Evolutionary conservation across 2,888 invertebrate genomes (phyloP), one percentile per base, ranked within the genome.

Genomic region (Sphinx pinastri): DNA sequence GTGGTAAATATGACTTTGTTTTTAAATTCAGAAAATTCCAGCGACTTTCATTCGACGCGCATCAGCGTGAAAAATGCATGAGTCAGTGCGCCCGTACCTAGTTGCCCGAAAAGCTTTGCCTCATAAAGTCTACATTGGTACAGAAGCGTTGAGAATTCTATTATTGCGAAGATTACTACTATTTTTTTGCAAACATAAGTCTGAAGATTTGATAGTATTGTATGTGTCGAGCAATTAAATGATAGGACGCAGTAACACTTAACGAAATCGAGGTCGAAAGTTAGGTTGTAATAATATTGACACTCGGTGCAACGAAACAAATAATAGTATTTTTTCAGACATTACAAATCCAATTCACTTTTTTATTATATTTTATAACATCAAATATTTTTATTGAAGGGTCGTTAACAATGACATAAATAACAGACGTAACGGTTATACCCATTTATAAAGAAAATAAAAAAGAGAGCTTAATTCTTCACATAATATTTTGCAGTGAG

Each of bases 61-160:
- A 81, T 82, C 82, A 81, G 81, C 80, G 85, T 89, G 88, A 88
- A 89, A 89, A 88, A 88, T 90, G 85, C 85, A 90, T 84, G 88
- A 89, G 82, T 83, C 84, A 83, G 83, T 85, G 81, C 81, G 77
- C 77, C 79, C 74, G 76, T 72, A 77, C 75, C 76, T 75, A 80
- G 80, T 79, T 77, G 77, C 74, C 73, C 76, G 78, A 76, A 81
- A 84, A 81, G 74, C 75, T 71, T 74, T 70, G 71, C 76, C 72
- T 79, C 80, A 80, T 81, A 81, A 79, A 79, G 74, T 76, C 75
- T 75, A 77, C 74, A 78, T 76, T 68, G 59, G 58, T 59, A 19
- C 38, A 31, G 47, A 47, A 25, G 47, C 31, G 66, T 5, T 66
- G 47, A 70, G 55, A 69, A 70, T 49, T 38, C 8, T 38, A 66